Evolutionary conservation across 1,140 invertebrate species (phyloP).

Genomic region (Scaptomyza pallida): DNA sequence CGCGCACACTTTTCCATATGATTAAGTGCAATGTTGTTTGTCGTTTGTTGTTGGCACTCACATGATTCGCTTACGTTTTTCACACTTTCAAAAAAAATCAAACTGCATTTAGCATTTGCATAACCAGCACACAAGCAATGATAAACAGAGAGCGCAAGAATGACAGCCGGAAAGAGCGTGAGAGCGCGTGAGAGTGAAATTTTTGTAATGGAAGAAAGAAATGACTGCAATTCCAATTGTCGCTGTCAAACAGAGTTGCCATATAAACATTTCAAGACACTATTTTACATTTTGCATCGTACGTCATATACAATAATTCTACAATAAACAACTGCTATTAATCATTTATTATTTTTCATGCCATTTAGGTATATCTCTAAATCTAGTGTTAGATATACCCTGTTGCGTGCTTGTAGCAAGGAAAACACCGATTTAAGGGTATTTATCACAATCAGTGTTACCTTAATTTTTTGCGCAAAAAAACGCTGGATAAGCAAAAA

Average conservation of each 20-base stretch:
- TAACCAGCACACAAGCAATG: slow-evolving; percentile 36
- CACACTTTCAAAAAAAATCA: slow-evolving; percentile 23
- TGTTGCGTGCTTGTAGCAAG: too few species aligned
- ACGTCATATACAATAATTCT: too few species aligned
- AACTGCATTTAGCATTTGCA: slow-evolving; percentile 56
- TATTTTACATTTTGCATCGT: too few species aligned
- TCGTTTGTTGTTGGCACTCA: slow-evolving; percentile 52
- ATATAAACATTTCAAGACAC: too few species aligned
- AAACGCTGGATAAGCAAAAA: too few species aligned
- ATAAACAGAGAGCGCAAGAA: slow-evolving; percentile 18
- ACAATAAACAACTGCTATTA: too few species aligned
- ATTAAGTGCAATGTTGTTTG: slow-evolving; percentile 17
- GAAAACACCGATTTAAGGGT: too few species aligned
- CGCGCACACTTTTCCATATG: slow-evolving; percentile 21
- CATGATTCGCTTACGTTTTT: slow-evolving; percentile 59
- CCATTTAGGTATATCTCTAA: too few species aligned
- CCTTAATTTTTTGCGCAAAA: too few species aligned
- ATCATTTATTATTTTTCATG: too few species aligned
- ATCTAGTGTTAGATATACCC: too few species aligned
- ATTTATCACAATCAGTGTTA: too few species aligned
- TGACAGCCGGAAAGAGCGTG: background rate
- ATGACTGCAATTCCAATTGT: slow-evolving; percentile 6
- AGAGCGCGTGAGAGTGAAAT: slow-evolving; percentile 3
- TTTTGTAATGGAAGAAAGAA: background rate
- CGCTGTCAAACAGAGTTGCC: background rate